Evolutionary conservation across 2,888 invertebrate genomes (phyloP).

Genomic region (Melinaea menophilus): DNA sequence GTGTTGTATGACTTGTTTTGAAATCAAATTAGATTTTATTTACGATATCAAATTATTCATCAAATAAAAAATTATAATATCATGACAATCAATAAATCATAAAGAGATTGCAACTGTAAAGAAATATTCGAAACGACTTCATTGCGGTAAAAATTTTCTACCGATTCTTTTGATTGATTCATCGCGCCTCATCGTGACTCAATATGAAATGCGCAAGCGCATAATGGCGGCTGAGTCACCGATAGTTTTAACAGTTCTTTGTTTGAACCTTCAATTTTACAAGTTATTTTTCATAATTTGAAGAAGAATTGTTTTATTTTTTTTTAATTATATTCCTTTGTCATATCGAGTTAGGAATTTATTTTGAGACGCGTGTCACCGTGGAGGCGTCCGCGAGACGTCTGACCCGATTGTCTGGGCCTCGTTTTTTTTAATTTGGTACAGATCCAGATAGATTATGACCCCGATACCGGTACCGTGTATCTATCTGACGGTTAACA

Average conservation of each 20-base stretch:
- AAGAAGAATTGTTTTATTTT: neutral
- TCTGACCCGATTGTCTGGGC: too few species aligned
- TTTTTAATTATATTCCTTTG: neutral
- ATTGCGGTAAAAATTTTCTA: conserved; percentile 5
- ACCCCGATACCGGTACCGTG: too few species aligned
- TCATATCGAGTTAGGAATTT: neutral
- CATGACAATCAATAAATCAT: neutral
- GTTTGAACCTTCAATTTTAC: conserved; percentile 2
- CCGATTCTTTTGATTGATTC: conserved; percentile 21
- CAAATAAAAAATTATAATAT: neutral
- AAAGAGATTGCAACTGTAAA: neutral
- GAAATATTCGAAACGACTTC: neutral
- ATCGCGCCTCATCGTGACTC: conserved; percentile 26
- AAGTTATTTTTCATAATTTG: neutral
- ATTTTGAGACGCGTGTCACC: too few species aligned
- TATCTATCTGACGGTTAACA: too few species aligned
- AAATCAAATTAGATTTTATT: too few species aligned
- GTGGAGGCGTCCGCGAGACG: too few species aligned
- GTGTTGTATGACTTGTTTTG: too few species aligned
- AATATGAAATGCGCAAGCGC: conserved; percentile 24
- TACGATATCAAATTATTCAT: too few species aligned
- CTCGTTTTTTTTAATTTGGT: too few species aligned
- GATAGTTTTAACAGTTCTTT: conserved; percentile 14
- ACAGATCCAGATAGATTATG: too few species aligned
- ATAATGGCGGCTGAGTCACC: conserved; percentile 25